Evolutionary conservation across 2,888 invertebrate species (phyloP).

Genomic region (Trichopria drosophilae): DNA sequence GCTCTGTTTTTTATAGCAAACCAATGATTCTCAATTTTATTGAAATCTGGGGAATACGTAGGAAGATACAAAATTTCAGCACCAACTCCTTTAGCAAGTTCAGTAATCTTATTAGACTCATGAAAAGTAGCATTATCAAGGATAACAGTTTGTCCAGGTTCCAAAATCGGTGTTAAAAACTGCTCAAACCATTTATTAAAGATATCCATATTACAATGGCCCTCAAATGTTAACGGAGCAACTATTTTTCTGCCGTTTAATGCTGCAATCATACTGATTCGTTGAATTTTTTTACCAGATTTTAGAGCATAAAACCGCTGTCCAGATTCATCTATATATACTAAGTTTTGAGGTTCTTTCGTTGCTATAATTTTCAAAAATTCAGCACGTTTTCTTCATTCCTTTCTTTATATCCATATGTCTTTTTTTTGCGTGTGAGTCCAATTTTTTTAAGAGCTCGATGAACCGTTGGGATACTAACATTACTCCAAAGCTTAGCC

Average conservation of each 20-base stretch:
- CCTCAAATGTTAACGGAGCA: slow-evolving; percentile 12
- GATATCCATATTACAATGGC: slow-evolving; percentile 9
- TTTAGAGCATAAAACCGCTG: slow-evolving; percentile 14
- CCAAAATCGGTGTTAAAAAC: neutral
- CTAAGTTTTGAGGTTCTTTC: slow-evolving; percentile 9
- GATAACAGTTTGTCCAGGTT: slow-evolving; percentile 6
- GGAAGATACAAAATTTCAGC: too few species aligned
- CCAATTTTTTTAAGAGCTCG: slow-evolving; percentile 15
- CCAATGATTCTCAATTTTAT: slow-evolving; percentile 11
- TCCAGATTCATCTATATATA: slow-evolving; percentile 13
- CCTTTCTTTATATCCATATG: slow-evolving; percentile 13
- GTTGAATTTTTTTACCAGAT: slow-evolving; percentile 16
- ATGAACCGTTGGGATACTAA: slow-evolving; percentile 10
- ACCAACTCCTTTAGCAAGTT: slow-evolving; percentile 2
- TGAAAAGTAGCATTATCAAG: slow-evolving; percentile 8
- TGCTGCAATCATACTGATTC: slow-evolving; percentile 17
- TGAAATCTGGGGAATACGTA: slow-evolving; percentile 10
- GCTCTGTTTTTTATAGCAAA: slow-evolving; percentile 12
- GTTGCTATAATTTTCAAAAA: slow-evolving; percentile 10
- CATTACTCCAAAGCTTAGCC: slow-evolving; percentile 13
- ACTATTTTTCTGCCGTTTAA: slow-evolving; percentile 10
- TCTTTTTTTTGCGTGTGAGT: slow-evolving; percentile 12
- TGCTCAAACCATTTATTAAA: slow-evolving; percentile 12
- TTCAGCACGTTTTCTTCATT: slow-evolving; percentile 14
- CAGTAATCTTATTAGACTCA: too few species aligned